These are phyloP conservation scores for Colistium nudipinnis DNA, from an alignment of 2,113 vertebrate genomes.

Conservation along the genomic window DNA sequence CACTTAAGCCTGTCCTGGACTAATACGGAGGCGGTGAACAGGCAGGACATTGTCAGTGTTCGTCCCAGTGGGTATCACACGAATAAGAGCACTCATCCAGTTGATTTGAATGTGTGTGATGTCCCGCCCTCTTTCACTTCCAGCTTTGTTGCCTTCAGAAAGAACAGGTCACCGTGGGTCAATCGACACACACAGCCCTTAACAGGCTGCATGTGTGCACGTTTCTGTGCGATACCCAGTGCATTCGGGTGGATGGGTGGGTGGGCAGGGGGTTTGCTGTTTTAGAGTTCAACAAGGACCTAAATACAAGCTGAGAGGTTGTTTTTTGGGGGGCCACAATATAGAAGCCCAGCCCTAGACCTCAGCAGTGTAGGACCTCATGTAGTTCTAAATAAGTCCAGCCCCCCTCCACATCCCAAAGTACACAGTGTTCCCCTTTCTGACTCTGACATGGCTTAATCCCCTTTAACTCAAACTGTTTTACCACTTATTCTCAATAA, in stretches of 20 bases:
- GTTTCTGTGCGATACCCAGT: constrained; percentile 19
- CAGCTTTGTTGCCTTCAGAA: constrained; percentile 77
- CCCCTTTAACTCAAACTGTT: too few relatives aligned
- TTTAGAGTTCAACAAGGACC: constrained; percentile 1
- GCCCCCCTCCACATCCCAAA: too few relatives aligned
- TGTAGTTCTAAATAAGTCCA: too few relatives aligned
- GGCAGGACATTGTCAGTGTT: constrained; percentile 57
- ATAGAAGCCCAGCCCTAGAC: constrained; percentile 31
- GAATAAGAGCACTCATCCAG: constrained; percentile 78
- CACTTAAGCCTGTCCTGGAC: constrained; percentile 31
- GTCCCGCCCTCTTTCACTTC: constrained; percentile 77
- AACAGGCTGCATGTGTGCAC: constrained; percentile 39
- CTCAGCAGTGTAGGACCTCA: constrained; percentile 26
- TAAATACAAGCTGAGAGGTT: background rate
- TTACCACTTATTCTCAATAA: too few relatives aligned
- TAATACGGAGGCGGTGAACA: constrained; percentile 43
- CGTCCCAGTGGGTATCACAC: constrained; percentile 50
- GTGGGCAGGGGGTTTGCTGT: constrained; percentile 11
- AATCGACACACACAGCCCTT: constrained; percentile 57
- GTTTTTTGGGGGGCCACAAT: constrained; percentile 26
- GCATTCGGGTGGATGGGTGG: background rate
- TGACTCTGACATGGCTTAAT: too few relatives aligned
- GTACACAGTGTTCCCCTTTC: too few relatives aligned
- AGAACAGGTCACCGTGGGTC: constrained; percentile 78
- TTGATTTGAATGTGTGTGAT: constrained; percentile 81